Evolutionary conservation across 2,888 invertebrate species (phyloP).

Genomic region (Polymixis flavicincta): DNA sequence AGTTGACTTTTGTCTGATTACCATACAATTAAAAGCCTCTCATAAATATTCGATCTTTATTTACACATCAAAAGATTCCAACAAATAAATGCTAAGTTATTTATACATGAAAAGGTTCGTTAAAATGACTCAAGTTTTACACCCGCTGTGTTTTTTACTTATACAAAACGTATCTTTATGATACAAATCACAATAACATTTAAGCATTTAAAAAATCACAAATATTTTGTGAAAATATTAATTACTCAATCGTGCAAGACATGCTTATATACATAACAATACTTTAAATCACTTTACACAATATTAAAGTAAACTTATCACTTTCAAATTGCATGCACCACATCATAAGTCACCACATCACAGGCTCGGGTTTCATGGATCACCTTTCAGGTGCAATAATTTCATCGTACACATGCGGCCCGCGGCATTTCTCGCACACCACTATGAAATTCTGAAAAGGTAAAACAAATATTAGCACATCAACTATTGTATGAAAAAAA

Average conservation of each 20-base stretch:
- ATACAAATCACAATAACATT: not conserved
- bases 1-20: slow-evolving; percentile 39
- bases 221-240: not conserved
- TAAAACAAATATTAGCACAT: slow-evolving; percentile 35
- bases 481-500: slow-evolving; percentile 21
- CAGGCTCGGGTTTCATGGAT: slow-evolving; percentile 35
- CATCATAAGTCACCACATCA: too few relatives aligned
- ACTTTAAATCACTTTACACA: not conserved
- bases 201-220: not conserved
- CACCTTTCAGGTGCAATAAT: slow-evolving; percentile 80
- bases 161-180: not conserved
- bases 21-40: slow-evolving; percentile 49
- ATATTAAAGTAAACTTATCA: not conserved
- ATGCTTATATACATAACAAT: not conserved
- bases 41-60: slow-evolving; percentile 47
- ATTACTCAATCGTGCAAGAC: not conserved
- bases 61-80: slow-evolving; percentile 25
- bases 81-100: slow-evolving; percentile 5
- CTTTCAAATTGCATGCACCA: not conserved
- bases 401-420: slow-evolving; percentile 75
- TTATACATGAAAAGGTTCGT: not conserved
- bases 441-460: slow-evolving; percentile 79
- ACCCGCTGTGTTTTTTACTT: not conserved
- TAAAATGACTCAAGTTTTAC: not conserved
- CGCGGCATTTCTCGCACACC: slow-evolving; percentile 76